Evolutionary conservation across 2,888 invertebrate genomes (phyloP).

Genomic region (Scaptodrosophila latifasciaeformis): DNA sequence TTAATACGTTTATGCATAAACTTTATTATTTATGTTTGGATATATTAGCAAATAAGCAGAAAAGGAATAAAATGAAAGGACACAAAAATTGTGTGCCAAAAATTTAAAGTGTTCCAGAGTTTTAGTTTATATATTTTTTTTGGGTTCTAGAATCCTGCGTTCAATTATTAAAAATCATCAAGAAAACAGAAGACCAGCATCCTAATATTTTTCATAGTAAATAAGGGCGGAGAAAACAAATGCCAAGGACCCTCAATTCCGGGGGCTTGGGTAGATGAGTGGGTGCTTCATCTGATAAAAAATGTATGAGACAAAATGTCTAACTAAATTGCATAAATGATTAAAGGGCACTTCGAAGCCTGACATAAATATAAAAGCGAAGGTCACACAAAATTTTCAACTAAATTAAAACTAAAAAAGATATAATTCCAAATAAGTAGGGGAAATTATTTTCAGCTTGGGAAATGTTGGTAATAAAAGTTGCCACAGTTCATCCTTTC

Average conservation of each 20-base stretch:
- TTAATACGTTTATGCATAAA: constrained; percentile 63
- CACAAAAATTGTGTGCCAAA: constrained; percentile 7
- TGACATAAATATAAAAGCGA: background rate
- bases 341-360: constrained; percentile 45
- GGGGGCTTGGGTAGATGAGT: no score
- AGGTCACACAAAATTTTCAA: no score
- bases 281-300: no score
- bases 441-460: no score
- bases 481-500: no score
- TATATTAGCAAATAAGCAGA: constrained; percentile 51
- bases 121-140: no score
- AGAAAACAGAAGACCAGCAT: constrained; percentile 6
- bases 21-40: constrained; percentile 59
- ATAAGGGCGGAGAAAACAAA: constrained; percentile 53
- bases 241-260: constrained; percentile 27
- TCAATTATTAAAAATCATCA: constrained; percentile 54
- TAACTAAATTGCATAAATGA: constrained; percentile 64
- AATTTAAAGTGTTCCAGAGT: constrained; percentile 37
- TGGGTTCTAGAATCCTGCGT: constrained; percentile 13
- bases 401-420: no score
- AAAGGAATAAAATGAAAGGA: background rate
- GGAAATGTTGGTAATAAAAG: no score
- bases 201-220: no score
- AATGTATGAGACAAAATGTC: constrained; percentile 60
- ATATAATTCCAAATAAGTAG: no score